These are phyloP conservation scores for human (Homo sapiens) DNA, from an alignment of 2,113 vertebrate genomes.

Conservation along the genomic window GRCh38 chr20:12223501-12224000, in stretches of 20 bases:
- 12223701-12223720: neutral
- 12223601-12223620: neutral
- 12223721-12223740: neutral
- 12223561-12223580: neutral
- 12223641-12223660: neutral
- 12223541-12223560: neutral
- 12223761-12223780: neutral
- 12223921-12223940: neutral
- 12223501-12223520: neutral
- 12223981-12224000: conserved; percentile 5
- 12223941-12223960: neutral
- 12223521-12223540: neutral
- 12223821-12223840: neutral
- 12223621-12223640: neutral
- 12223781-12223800: neutral
- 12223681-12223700: neutral
- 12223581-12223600: neutral
- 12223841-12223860: neutral
- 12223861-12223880: neutral
- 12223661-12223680: neutral
- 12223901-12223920: neutral
- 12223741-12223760: neutral
- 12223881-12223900: neutral
- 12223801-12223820: neutral
- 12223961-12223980: neutral